Percentiles rank a stretch among this genome's conserved stretches.
phyloP scores from a whole-genome alignment of 2,113 vertebrate genomes.

The Hiodon tergisus region DNA sequence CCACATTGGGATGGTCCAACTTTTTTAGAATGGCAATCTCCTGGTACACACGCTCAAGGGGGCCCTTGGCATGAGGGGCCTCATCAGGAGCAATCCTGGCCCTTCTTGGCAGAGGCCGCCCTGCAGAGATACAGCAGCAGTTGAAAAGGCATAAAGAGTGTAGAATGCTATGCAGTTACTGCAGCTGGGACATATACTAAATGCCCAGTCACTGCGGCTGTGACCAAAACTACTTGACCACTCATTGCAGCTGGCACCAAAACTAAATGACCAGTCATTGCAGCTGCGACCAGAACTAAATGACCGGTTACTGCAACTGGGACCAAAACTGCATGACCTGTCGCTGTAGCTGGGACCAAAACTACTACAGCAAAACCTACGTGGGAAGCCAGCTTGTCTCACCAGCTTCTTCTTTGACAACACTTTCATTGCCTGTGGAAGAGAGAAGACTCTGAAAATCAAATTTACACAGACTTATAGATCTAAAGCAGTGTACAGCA shows the following conservation, averaged over 20 bases:
- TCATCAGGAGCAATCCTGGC: slow-evolving; percentile 69
- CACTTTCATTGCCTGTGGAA: slow-evolving; percentile 91
- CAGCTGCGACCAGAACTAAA: no score
- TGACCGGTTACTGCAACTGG: slow-evolving; percentile 42
- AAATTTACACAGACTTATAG: no score
- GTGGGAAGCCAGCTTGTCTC: slow-evolving; percentile 93
- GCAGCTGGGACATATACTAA: no score
- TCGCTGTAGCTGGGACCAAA: no score
- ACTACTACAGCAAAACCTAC: slow-evolving; percentile 61
- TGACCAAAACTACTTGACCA: slow-evolving; percentile 33
- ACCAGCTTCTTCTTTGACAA: slow-evolving; percentile 95
- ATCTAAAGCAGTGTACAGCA: no score
- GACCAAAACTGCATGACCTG: slow-evolving; percentile 34
- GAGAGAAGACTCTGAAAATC: not conserved
- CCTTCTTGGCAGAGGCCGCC: slow-evolving; percentile 87
- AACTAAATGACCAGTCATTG: no score
- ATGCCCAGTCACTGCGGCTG: slow-evolving; percentile 42
- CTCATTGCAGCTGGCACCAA: no score
- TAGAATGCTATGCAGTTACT: no score
- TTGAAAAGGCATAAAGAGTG: not conserved
- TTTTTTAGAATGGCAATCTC: slow-evolving; percentile 98
- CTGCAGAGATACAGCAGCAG: slow-evolving; percentile 45
- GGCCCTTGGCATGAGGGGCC: slow-evolving; percentile 76
- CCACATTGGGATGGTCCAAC: slow-evolving; percentile 93
- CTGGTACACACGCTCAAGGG: slow-evolving; percentile 93